Evolutionary conservation across 2,888 invertebrate species (phyloP), one percentile per base, ranked within the genome.

Genomic region (Yponomeuta evonymella): DNA sequence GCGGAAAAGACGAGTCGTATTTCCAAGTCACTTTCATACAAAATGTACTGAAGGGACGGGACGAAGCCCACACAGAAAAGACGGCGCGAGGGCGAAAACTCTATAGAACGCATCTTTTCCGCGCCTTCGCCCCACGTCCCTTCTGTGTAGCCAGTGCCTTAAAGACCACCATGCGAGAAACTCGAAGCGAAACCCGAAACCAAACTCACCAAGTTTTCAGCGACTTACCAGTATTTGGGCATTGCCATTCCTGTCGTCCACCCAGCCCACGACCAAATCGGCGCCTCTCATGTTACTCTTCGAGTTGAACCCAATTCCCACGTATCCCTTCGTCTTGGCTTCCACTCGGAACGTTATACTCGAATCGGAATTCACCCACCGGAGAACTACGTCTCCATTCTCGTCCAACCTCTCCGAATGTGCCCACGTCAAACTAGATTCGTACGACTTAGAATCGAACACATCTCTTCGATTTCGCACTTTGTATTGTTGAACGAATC

Each of bases 231-330:
- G 95, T 87, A 96, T 94, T 88, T 96, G 95, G 78, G 96, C 96
- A 89, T 87, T 89, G 77, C 89, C 90, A 79, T 88, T 90, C 79
- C 86, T 86, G 83, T 96, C 95, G 89, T 96, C 96, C 77, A 98
- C 96, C 97, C 98, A 98, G 73, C 96, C 97, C 83, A 98, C 95
- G 76, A 97, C 95, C 89, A 98, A 95, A 93, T 98, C 98, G 72
- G 97, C 95, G 68, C 96, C 96, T 80, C 94, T 94, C 94, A 96
- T 95, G 76, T 95, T 94, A 74, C 96, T 96, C 81, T 95, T 95
- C 71, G 94, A 94, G 76, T 97, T 97, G 86, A 98, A 96, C 72
- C 98, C 98, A 79, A 98, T 94, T 65, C 96, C 97, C 74, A 98
- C 95, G 87, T 97, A 98, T 76, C 98, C 98, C 79, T 94, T 93